phyloP scores from a whole-genome alignment of 2,113 vertebrate species.

The Crotalus viridis region DNA sequence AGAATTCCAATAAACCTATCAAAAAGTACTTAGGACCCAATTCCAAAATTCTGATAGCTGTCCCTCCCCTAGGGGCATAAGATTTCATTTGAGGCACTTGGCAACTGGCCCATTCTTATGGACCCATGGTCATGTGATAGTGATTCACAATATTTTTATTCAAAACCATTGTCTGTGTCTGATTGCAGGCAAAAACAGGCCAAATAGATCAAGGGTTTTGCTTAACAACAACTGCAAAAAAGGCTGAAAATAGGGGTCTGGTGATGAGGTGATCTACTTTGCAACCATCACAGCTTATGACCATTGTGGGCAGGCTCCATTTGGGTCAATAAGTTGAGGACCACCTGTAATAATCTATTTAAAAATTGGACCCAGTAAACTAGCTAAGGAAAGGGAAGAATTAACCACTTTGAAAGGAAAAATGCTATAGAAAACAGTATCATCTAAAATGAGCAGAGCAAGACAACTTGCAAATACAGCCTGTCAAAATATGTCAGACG shows the following conservation, averaged over 20 bases:
- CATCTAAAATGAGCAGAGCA: background rate
- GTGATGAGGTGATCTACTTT: background rate
- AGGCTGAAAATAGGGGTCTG: background rate
- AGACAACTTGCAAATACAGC: conserved; percentile 3
- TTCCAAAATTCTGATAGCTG: background rate
- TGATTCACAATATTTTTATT: background rate
- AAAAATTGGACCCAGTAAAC: background rate
- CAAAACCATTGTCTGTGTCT: background rate
- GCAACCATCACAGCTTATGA: background rate
- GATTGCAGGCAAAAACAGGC: background rate
- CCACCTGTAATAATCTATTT: background rate
- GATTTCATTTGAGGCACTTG: background rate
- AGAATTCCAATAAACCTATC: background rate
- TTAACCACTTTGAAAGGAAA: background rate
- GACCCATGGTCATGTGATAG: background rate
- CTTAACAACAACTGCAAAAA: background rate
- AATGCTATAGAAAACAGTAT: background rate
- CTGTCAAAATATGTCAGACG: background rate
- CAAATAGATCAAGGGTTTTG: background rate
- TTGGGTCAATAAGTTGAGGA: background rate
- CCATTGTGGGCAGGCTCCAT: background rate
- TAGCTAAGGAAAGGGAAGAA: background rate
- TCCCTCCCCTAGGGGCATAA: background rate
- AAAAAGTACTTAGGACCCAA: background rate
- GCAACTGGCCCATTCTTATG: background rate